Evolutionary conservation across 2,113 vertebrate genomes (phyloP).

Genomic region (Prunella fulvescens): DNA sequence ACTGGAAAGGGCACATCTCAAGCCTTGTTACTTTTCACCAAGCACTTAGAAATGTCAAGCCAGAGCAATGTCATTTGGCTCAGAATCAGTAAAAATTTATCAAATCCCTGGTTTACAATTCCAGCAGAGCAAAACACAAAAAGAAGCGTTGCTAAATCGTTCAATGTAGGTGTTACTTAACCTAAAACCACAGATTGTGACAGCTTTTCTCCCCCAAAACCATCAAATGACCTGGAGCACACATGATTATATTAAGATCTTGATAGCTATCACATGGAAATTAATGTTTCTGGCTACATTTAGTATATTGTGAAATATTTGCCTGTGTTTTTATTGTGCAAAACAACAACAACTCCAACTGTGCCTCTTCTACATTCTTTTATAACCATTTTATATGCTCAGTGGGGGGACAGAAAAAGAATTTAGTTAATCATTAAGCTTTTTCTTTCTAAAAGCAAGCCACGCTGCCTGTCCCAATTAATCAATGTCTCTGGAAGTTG

Average conservation of each 20-base stretch:
- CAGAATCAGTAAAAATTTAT: background rate
- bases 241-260: background rate
- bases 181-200: background rate
- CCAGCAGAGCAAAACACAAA: background rate
- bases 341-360: constrained; percentile 21
- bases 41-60: background rate
- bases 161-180: background rate
- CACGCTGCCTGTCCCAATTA: constrained; percentile 67
- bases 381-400: constrained; percentile 44
- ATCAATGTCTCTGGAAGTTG: constrained; percentile 67
- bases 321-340: constrained; percentile 9
- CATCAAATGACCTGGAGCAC: background rate
- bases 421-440: constrained; percentile 65
- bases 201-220: background rate
- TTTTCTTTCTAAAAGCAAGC: constrained; percentile 43
- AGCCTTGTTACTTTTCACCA: background rate
- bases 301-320: background rate
- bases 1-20: fast-evolving
- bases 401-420: constrained; percentile 32
- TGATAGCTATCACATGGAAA: constrained; percentile 27
- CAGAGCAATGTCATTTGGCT: background rate
- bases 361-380: constrained; percentile 30
- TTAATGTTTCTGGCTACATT: constrained; percentile 15
- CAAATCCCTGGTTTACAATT: background rate
- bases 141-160: background rate